Base-by-base conservation (phyloP, 2,888 invertebrate genomes). In the Darwinula stevensoni region DNA sequence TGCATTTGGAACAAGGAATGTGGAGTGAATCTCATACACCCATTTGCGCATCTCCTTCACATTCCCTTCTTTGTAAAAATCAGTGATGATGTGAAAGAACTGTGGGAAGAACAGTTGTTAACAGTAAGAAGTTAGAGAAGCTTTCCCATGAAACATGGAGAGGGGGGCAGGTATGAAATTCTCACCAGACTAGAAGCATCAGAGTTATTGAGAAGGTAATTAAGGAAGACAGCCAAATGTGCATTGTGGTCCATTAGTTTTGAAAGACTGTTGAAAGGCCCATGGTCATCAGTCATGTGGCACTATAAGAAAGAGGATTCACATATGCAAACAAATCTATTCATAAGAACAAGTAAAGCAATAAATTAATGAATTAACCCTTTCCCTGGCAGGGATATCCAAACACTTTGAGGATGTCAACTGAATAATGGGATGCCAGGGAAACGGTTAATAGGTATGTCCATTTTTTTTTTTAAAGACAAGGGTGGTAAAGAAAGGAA, bases 1-100 rank as follows among this genome's bases (percentile, higher is more conserved):
- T 42, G 82, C 78, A 45, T 70, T 67, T 37, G 82, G 84, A 45
- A 80, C 74, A 36, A 84, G 58, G 59, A 91, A 91, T 45, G 80
- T 78, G 40, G 88, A 88, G 56, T 86, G 84, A 47, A 94, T 84
- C 61, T 97, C 94, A 57, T 91, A 94, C 3, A 91, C 91, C 91
- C 94, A 97, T 50, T 86, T 78, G 34, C 80, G 66, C 65, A 91
- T 73, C 46, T 94, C 86, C 54, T 76, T 73, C 33, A 66, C 59
- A 41, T 67, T 68, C 31, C 76, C 78, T 43, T 69, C 63, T 46
- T 76, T 75, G 56, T 76, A 91, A 33, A 73, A 60, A 49, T 84
- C 80, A 37, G 88, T 80, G 46, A 94, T 66, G 41, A 91, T 62
- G 52, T 88, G 80, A 56, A 97, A 73, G 39, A 69, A 56, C 64